A percentile compares a stretch with the other conserved stretches of the same genome.
Conservation (phyloP, 2,113 vertebrate species). For the Cyanoderma ruficeps region DNA sequence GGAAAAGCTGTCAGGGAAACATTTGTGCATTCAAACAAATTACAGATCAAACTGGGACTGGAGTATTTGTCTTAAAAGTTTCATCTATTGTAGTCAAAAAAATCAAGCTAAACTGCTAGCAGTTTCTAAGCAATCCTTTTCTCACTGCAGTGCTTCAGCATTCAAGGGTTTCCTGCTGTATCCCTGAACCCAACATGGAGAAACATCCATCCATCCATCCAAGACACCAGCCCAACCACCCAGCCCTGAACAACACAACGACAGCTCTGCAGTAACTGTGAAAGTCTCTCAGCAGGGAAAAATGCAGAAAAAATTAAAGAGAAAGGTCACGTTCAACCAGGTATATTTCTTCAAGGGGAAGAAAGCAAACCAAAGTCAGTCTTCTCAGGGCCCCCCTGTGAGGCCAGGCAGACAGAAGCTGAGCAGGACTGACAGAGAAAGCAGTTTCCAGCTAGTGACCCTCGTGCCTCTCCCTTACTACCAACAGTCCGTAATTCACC, state of each 20-base stretch:
- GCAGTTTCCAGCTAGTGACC: not conserved
- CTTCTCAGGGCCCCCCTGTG: not conserved
- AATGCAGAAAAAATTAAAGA: not conserved
- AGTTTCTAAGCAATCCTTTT: not conserved
- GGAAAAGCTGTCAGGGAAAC: not conserved
- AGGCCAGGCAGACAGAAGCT: not conserved
- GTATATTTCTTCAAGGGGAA: not conserved
- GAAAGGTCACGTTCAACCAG: not conserved
- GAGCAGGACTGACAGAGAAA: not conserved
- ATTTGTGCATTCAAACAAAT: not conserved
- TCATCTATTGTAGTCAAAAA: not conserved
- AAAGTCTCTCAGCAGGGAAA: not conserved
- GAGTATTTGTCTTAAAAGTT: not conserved
- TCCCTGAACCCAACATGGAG: not conserved
- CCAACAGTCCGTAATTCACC: not conserved
- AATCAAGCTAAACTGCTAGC: not conserved
- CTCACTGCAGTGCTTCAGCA: not conserved
- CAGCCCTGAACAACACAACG: accelerated
- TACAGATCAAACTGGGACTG: not conserved
- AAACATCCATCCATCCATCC: not conserved
- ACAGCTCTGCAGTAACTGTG: not conserved
- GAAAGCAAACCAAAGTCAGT: not conserved
- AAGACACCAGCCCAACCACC: not conserved
- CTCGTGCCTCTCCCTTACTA: not conserved
- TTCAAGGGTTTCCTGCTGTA: not conserved